Conservation (phyloP, 2,888 invertebrate genomes). For the Drosophila flavopinicola region DNA sequence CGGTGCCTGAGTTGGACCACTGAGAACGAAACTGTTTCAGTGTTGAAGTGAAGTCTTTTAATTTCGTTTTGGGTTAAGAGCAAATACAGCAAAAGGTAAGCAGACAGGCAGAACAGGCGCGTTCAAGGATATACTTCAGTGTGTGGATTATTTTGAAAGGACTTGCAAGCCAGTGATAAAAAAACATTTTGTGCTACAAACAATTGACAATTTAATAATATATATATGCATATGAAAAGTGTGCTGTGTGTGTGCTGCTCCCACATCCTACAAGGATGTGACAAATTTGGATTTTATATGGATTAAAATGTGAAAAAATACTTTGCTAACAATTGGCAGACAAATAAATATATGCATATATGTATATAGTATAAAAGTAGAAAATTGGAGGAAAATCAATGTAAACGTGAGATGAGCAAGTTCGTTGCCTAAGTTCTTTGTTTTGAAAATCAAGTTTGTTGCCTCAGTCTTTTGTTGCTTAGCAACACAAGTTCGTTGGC, state of each 20-base stretch:
- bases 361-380: too few relatives aligned
- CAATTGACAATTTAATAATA: conserved; percentile 12
- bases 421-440: conserved; percentile 39
- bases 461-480: conserved; percentile 16
- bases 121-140: conserved; percentile 69
- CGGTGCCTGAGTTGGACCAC: conserved; percentile 63
- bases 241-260: conserved; percentile 39
- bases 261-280: conserved; percentile 54
- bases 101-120: conserved; percentile 45
- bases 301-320: conserved; percentile 17
- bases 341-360: background rate
- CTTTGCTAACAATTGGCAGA: background rate
- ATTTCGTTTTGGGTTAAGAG: conserved; percentile 37
- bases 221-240: conserved; percentile 36
- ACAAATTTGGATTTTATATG: conserved; percentile 30
- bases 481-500: conserved; percentile 23
- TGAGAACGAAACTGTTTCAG: conserved; percentile 45
- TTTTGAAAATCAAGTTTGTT: conserved; percentile 25
- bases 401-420: conserved; percentile 13
- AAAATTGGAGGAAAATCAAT: background rate
- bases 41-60: conserved; percentile 37
- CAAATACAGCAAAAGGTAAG: conserved; percentile 59
- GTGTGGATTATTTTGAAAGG: conserved; percentile 48
- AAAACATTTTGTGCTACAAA: conserved; percentile 23
- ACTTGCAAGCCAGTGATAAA: conserved; percentile 42